phyloP scores from a whole-genome alignment of 2,113 vertebrate species.

The Muntiacus muntjak region DNA sequence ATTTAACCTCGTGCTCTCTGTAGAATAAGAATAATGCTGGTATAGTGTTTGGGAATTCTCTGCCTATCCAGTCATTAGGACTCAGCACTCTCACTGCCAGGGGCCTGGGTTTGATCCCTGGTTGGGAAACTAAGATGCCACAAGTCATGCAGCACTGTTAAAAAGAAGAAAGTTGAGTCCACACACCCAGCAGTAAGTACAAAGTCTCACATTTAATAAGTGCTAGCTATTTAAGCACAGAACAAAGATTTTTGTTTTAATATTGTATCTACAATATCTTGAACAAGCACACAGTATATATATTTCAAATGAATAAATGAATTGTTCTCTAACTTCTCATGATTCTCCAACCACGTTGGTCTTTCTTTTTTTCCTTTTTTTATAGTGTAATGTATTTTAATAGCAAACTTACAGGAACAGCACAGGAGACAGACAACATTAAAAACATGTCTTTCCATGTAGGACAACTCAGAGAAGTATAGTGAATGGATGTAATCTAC shows the following conservation, averaged over 20 bases:
- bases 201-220: not conserved
- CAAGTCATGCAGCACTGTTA: not conserved
- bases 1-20: not conserved
- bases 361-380: not conserved
- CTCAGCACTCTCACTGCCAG: not conserved
- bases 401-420: slow-evolving; percentile 92
- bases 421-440: slow-evolving; percentile 90
- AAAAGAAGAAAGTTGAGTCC: not conserved
- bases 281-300: not conserved
- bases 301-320: slow-evolving; percentile 15
- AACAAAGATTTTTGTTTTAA: not conserved
- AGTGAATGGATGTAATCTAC: slow-evolving; percentile 86
- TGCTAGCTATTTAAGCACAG: not conserved
- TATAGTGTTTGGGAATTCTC: not conserved
- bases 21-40: not conserved
- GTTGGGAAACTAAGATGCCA: not conserved
- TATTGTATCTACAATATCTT: not conserved
- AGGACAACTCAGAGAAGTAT: slow-evolving; percentile 88
- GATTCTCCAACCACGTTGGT: not conserved
- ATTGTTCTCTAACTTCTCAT: not conserved
- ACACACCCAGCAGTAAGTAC: not conserved
- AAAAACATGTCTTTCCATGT: slow-evolving; percentile 88
- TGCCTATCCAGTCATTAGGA: not conserved
- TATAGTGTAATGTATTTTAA: slow-evolving; percentile 89
- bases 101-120: not conserved